Evolutionary conservation across 2,113 vertebrate genomes (phyloP).

Genomic region (Laticauda colubrina): DNA sequence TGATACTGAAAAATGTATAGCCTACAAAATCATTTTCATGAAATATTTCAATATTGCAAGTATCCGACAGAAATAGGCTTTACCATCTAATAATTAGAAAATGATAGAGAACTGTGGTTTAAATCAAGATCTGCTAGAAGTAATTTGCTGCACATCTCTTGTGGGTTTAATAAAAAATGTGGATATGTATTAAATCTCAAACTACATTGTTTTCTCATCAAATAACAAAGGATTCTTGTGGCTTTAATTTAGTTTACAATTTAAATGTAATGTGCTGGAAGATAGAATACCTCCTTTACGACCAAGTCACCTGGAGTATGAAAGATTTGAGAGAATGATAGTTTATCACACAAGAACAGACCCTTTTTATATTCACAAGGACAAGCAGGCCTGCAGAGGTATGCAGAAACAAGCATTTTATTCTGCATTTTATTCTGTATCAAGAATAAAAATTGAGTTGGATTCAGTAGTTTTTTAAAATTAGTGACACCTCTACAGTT

Average conservation of each 20-base stretch:
- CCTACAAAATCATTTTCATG: not conserved
- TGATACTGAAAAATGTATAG: not conserved
- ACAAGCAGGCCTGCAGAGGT: not conserved
- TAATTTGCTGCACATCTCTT: not conserved
- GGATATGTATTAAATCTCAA: not conserved
- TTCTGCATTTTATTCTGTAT: not conserved
- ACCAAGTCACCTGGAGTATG: not conserved
- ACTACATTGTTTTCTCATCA: not conserved
- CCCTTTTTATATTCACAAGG: not conserved
- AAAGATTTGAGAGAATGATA: conserved; percentile 2
- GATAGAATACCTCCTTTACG: not conserved
- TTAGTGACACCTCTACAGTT: not conserved
- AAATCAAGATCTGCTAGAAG: not conserved
- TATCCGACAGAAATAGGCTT: not conserved
- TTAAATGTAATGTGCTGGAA: not conserved
- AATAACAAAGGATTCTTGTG: conserved; percentile 5
- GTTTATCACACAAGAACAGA: not conserved
- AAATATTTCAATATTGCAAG: conserved; percentile 14
- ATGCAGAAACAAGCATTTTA: not conserved
- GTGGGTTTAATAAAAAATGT: not conserved
- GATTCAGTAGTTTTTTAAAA: not conserved
- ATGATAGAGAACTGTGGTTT: not conserved
- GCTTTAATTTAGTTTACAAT: conserved; percentile 8
- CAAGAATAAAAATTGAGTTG: not conserved
- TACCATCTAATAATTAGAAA: conserved; percentile 13